Percentiles rank a stretch among this genome's conserved stretches.
Conservation (phyloP, 2,888 invertebrate genomes). For the Copidosoma aretas region DNA sequence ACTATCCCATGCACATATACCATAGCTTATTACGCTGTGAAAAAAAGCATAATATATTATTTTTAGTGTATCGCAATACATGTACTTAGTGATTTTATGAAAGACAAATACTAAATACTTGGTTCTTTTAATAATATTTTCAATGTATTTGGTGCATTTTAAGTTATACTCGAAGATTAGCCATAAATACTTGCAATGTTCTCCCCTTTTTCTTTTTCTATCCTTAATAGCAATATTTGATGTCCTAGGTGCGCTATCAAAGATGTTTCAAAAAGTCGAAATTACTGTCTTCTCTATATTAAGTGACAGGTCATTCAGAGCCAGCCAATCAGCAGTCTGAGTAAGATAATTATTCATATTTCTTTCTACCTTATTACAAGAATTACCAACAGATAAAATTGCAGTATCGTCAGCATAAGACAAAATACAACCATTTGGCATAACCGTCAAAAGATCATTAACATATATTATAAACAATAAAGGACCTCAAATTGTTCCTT, state of each 20-base stretch:
- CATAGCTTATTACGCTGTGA: no score
- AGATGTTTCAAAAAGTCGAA: neutral
- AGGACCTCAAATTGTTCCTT: neutral
- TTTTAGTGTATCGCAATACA: neutral
- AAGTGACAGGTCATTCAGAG: neutral
- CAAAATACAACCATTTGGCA: neutral
- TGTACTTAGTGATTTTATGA: conserved; percentile 6
- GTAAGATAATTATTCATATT: neutral
- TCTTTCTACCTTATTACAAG: neutral
- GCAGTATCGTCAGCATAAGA: no score
- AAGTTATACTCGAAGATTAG: neutral
- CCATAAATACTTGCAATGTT: neutral
- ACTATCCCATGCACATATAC: neutral
- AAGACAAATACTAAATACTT: conserved; percentile 9
- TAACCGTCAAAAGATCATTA: neutral
- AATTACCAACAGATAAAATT: neutral
- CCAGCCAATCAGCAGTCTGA: neutral
- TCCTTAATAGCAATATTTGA: neutral
- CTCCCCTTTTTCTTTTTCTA: neutral
- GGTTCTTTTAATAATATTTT: conserved; percentile 10
- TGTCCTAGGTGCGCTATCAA: neutral
- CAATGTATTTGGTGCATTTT: neutral
- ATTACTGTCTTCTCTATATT: neutral
- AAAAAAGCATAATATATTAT: neutral
- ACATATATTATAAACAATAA: neutral